These are phyloP conservation scores for Dromius quadrimaculatus DNA, from an alignment of 2,888 invertebrate species.

Conservation along the genomic window DNA sequence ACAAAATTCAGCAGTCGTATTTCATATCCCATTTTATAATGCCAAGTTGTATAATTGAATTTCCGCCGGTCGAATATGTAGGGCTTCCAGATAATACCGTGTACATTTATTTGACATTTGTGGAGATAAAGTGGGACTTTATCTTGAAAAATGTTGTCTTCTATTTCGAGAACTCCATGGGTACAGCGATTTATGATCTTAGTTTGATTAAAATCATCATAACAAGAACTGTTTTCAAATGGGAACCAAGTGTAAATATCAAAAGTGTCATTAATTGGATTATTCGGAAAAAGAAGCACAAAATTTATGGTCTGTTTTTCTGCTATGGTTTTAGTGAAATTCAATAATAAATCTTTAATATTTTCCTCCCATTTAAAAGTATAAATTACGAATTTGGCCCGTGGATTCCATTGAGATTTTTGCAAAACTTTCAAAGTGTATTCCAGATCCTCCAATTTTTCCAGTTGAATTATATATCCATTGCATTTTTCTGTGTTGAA, in stretches of 20 bases:
- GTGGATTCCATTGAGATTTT: not conserved
- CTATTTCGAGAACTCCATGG: conserved; percentile 9
- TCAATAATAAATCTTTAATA: not conserved
- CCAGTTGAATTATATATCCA: conserved; percentile 5
- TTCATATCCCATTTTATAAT: conserved; percentile 55
- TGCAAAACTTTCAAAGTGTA: not conserved
- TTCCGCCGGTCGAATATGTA: conserved; percentile 55
- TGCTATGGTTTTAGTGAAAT: not conserved
- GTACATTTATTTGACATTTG: conserved; percentile 52
- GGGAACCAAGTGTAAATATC: conserved; percentile 42
- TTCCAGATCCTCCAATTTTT: not conserved
- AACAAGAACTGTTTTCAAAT: conserved; percentile 11
- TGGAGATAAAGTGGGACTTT: conserved; percentile 54
- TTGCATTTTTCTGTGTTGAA: not conserved
- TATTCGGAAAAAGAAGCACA: not conserved
- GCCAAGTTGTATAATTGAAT: not conserved
- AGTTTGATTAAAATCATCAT: conserved; percentile 7
- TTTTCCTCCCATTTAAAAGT: not conserved
- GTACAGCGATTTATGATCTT: conserved; percentile 24
- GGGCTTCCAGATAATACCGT: conserved; percentile 55
- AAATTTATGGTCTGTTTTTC: not conserved
- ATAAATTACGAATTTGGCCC: conserved; percentile 4
- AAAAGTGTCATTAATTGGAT: conserved; percentile 2
- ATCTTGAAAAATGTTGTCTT: no score
- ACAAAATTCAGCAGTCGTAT: conserved; percentile 54